Conservation (phyloP, 2,113 vertebrate species). For the Alectura lathami region DNA sequence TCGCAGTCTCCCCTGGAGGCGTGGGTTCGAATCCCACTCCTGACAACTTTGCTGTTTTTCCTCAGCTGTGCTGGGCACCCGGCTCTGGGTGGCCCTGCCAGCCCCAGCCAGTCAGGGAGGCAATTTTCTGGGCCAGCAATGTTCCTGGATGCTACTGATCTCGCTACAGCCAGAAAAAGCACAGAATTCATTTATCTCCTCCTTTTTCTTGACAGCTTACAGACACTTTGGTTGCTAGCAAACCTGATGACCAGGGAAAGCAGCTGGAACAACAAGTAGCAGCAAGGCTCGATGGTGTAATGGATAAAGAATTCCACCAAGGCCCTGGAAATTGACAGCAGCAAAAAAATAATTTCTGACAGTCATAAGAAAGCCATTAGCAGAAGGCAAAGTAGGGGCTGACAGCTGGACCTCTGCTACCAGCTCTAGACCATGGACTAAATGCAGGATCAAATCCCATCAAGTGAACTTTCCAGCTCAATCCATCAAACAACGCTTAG, state of each 20-base stretch:
- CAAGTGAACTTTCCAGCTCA: not conserved
- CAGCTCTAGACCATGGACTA: not conserved
- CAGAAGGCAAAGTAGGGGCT: not conserved
- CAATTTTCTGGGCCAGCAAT: not conserved
- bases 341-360: not conserved
- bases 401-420: not conserved
- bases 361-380: not conserved
- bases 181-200: not conserved
- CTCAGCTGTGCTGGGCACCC: not conserved
- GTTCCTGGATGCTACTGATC: not conserved
- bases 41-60: not conserved
- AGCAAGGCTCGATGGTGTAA: not conserved
- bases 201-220: not conserved
- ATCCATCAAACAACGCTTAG: not conserved
- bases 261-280: not conserved
- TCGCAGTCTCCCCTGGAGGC: slow-evolving; percentile 78
- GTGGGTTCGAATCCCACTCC: slow-evolving; percentile 75
- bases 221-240: not conserved
- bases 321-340: not conserved
- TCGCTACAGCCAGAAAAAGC: not conserved
- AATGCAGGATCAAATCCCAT: not conserved
- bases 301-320: not conserved
- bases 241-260: not conserved
- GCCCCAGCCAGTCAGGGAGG: not conserved
- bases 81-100: not conserved